phyloP scores from a whole-genome alignment of 2,888 invertebrate genomes.

The Noctua janthe region DNA sequence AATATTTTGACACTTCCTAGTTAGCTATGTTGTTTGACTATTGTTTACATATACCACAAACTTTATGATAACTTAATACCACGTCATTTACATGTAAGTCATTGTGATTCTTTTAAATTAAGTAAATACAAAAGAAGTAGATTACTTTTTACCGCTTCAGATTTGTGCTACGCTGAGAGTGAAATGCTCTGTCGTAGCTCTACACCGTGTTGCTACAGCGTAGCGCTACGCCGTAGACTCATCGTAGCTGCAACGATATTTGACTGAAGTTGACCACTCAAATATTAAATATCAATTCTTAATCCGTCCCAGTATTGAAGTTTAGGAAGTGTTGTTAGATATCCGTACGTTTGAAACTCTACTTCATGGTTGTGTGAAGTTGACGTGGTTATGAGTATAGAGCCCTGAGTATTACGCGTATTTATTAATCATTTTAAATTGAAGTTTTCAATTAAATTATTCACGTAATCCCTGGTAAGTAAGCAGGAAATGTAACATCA shows the following conservation, averaged over 20 bases:
- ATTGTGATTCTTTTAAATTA: background rate
- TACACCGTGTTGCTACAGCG: background rate
- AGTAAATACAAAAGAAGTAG: background rate
- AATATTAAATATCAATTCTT: constrained; percentile 4
- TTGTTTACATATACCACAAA: background rate
- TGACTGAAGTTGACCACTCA: constrained; percentile 1
- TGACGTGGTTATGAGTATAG: background rate
- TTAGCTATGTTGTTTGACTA: background rate
- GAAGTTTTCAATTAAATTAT: background rate
- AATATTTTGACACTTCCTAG: background rate
- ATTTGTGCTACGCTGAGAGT: background rate
- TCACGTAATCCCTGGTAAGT: background rate
- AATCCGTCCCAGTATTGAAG: background rate
- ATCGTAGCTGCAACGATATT: constrained; percentile 1
- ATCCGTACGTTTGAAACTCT: background rate
- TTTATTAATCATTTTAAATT: background rate
- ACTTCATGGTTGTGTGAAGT: background rate
- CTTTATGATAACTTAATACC: background rate
- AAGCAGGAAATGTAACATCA: background rate
- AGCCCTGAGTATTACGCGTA: background rate
- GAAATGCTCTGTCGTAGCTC: background rate
- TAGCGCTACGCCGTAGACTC: constrained; percentile 3
- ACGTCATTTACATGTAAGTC: too few species aligned
- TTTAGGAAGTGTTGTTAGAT: constrained; percentile 20
- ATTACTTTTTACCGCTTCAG: background rate